These are phyloP conservation scores for Lepeophtheirus nordmannii DNA, from an alignment of 2,888 invertebrate genomes.

Conservation along the genomic window DNA sequence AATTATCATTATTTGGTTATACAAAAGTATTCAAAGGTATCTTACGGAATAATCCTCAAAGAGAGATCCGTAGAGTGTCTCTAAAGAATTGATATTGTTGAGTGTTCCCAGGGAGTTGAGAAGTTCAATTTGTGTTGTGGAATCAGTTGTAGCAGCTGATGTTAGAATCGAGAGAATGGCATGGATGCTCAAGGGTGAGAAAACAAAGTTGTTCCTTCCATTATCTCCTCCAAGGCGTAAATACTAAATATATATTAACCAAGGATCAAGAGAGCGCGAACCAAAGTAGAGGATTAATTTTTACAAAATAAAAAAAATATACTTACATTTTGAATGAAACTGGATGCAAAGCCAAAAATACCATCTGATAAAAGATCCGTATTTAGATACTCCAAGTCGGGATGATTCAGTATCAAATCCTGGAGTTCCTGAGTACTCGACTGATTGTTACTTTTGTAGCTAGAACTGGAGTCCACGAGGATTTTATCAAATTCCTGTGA, in stretches of 20 bases:
- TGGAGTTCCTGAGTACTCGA: background rate
- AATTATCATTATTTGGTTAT: background rate
- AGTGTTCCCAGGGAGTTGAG: background rate
- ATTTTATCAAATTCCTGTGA: background rate
- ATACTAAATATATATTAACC: too few species aligned
- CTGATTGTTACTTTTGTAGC: background rate
- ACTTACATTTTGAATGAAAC: background rate
- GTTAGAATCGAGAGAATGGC: background rate
- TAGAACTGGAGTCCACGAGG: background rate
- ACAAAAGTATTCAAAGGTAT: background rate
- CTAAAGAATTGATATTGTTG: background rate
- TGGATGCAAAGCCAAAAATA: background rate
- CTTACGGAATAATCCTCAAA: constrained; percentile 10
- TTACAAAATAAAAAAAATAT: background rate
- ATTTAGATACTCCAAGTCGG: background rate
- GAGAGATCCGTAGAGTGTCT: background rate
- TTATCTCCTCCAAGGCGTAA: background rate
- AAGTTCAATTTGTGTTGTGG: background rate
- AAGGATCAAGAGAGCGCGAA: background rate
- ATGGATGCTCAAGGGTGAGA: constrained; percentile 11
- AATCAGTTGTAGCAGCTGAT: background rate
- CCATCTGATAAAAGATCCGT: background rate
- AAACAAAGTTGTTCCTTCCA: background rate
- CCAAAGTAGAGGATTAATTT: background rate
- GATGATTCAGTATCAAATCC: background rate